Evolutionary conservation across 2,113 vertebrate species (phyloP).

Genomic region (Scortum barcoo): DNA sequence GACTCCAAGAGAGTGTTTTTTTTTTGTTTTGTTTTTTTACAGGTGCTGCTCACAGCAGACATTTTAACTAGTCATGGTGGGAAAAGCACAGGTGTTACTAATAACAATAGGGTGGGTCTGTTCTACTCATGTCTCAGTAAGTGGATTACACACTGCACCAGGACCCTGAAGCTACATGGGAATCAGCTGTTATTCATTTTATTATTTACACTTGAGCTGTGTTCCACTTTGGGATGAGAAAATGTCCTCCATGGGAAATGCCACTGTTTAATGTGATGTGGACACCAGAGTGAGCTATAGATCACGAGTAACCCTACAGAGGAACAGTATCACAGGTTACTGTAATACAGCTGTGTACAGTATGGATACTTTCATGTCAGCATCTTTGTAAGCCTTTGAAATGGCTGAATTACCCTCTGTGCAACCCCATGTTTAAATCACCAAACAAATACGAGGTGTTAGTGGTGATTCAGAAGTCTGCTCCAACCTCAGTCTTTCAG

Average conservation of each 20-base stretch:
- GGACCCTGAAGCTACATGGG: not conserved
- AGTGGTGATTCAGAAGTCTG: not conserved
- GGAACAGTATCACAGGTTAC: no score
- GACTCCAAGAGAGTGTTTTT: not conserved
- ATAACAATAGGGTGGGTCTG: not conserved
- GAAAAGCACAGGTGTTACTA: not conserved
- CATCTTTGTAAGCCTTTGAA: not conserved
- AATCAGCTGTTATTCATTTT: not conserved
- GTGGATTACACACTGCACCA: not conserved
- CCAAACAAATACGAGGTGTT: not conserved
- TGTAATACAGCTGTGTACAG: not conserved
- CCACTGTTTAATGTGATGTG: not conserved
- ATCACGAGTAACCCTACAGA: not conserved
- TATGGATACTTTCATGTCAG: not conserved
- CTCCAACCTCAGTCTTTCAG: not conserved
- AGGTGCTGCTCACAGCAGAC: not conserved
- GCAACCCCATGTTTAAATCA: not conserved
- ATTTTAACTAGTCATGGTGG: not conserved
- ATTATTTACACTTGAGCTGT: not conserved
- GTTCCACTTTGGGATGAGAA: no score
- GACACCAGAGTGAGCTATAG: not conserved
- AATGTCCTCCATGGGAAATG: not conserved
- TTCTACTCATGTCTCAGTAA: not conserved
- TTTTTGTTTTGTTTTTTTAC: no score
- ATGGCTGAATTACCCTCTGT: not conserved